phyloP scores from a whole-genome alignment of 2,888 invertebrate genomes.

The Cephus pygmeus region DNA sequence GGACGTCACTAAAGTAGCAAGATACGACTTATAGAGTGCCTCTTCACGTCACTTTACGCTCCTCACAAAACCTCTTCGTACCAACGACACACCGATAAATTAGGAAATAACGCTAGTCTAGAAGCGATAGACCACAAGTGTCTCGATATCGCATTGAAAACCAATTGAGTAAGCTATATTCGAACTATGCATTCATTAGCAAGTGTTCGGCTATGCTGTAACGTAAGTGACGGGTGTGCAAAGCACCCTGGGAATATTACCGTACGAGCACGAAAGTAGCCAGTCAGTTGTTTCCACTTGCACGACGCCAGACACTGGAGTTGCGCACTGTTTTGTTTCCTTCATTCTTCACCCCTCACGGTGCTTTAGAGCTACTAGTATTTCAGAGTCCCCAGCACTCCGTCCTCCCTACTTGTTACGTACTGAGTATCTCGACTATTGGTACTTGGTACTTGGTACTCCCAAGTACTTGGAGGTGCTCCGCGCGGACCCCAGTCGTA shows the following conservation, averaged over 20 bases:
- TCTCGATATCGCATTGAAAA: background rate
- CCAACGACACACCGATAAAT: background rate
- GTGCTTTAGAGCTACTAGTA: background rate
- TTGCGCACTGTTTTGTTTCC: conserved; percentile 8
- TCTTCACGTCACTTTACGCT: background rate
- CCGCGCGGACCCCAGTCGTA: conserved; percentile 9
- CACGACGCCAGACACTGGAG: conserved; percentile 43
- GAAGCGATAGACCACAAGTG: background rate
- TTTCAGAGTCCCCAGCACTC: background rate
- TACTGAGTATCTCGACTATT: conserved; percentile 5
- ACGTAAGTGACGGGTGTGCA: background rate
- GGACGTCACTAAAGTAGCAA: background rate
- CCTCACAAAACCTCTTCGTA: background rate
- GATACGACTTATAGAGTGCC: background rate
- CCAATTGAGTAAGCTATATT: background rate
- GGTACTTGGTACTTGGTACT: conserved; percentile 17
- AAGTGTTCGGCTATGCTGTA: background rate
- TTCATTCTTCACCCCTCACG: conserved; percentile 13
- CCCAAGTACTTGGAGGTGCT: conserved; percentile 11
- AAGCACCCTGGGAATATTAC: background rate
- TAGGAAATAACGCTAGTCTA: background rate
- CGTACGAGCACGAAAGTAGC: conserved; percentile 38
- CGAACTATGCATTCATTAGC: background rate
- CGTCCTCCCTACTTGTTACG: background rate
- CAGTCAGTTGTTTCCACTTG: conserved; percentile 50